phyloP scores from a whole-genome alignment of 1,140 invertebrate genomes.

The Sycobia sp. region DNA sequence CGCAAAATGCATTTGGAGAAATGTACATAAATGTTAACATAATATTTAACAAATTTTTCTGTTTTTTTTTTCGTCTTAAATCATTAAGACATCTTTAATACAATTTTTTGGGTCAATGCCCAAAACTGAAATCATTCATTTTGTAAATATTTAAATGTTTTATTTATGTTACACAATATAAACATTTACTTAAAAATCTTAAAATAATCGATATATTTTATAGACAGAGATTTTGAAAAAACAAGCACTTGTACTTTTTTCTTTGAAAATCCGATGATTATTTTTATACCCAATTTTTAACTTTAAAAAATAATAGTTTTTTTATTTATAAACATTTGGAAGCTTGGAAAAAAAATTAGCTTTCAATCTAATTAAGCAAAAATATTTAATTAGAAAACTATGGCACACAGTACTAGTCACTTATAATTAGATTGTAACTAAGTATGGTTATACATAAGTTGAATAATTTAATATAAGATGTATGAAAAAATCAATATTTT shows the following conservation, averaged over 20 bases:
- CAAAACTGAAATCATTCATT: slow-evolving; percentile 1
- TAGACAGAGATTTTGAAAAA: slow-evolving; percentile 14
- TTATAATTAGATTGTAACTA: slow-evolving; percentile 29
- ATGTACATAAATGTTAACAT: slow-evolving; percentile 3
- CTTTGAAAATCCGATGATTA: slow-evolving; percentile 16
- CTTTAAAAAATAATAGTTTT: background rate
- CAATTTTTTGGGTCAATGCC: background rate
- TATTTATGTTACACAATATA: no score
- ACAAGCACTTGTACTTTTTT: slow-evolving; percentile 28
- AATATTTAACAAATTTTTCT: background rate
- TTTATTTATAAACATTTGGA: background rate
- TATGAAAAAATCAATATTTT: slow-evolving; percentile 20
- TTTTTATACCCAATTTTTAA: slow-evolving; percentile 14
- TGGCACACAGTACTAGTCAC: slow-evolving; percentile 33
- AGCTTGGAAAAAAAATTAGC: no score
- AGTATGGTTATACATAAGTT: slow-evolving; percentile 23
- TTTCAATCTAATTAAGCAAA: slow-evolving; percentile 3
- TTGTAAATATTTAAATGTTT: slow-evolving; percentile 14
- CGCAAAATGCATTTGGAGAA: slow-evolving; percentile 15
- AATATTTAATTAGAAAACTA: slow-evolving; percentile 8
- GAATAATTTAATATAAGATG: slow-evolving; percentile 14
- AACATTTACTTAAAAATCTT: slow-evolving; percentile 21
- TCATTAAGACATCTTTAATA: background rate
- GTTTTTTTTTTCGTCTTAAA: slow-evolving; percentile 1
- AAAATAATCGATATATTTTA: slow-evolving; percentile 8